Base-by-base conservation (phyloP, 2,797 vertebrate genomes). In the Scarus forsteni region DNA sequence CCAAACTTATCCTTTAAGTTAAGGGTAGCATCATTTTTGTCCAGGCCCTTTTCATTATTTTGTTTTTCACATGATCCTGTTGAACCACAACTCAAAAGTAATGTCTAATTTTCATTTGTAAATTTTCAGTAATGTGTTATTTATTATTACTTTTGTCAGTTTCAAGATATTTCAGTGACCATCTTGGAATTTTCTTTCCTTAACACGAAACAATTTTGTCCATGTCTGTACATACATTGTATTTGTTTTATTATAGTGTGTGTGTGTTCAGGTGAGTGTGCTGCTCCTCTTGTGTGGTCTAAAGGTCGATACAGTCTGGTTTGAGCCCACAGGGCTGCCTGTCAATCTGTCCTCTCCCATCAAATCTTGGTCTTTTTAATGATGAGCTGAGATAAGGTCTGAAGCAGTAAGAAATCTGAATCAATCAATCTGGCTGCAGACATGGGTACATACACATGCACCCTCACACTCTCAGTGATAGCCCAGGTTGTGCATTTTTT, bases 311-410 rank as follows among this genome's bases (percentile, higher is more conserved):
- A 18, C 42, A n/a, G 13, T 62, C 55, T 73, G 60, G 34, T 75
- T 65, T 74, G 45, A 79, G 64, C 72, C 72, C 73, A 5, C 15
- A n/a, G 69, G 74, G 60, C 57, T 18, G 64, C n/a, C 73, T 80
- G 5, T 79, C 75, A 85, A 59, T 77, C 73, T 80, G 71, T 78
- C 75, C 5, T 0, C 71, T 81, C 52, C 74, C 18, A 70, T 80
- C 66, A 75, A 48, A 1, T 77, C 78, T 75, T 66, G 16, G 80
- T 79, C 60, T 58, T 66, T 46, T 68, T 71, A 85, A 80, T 81
- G 77, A 79, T 72, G 68, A 38, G 3, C 61, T 73, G 54, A 40
- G 45, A 15, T 53, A 43, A 79, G 38, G 38, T 7, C 38, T 39
- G 38, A 39, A 39, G 38, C 38, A 3, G 38, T 7, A 39, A 7